A percentile compares a stretch with the other conserved stretches of the same genome.
Evolutionary conservation across 2,888 invertebrate species (phyloP).

Genomic region (Nematopogon swammerdamellus): DNA sequence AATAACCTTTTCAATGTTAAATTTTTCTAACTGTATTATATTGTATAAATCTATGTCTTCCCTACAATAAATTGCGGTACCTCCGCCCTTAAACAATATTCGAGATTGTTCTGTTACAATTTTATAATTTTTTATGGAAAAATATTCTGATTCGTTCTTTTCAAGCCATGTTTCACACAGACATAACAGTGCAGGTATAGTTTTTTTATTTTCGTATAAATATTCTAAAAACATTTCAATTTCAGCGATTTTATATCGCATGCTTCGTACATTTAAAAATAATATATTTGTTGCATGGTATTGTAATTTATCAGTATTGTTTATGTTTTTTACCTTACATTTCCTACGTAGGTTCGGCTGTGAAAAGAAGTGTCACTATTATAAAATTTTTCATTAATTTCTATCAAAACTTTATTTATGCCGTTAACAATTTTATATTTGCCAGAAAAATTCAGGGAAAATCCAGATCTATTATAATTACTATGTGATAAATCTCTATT

Average conservation of each 20-base stretch:
- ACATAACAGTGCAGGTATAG: neutral
- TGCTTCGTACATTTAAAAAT: neutral
- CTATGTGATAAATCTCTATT: neutral
- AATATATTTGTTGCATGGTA: neutral
- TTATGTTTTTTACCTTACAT: too few species aligned
- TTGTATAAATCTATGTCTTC: neutral
- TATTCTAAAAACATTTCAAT: neutral
- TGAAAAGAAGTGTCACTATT: neutral
- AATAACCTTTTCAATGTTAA: neutral
- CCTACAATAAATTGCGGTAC: neutral
- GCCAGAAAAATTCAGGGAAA: neutral
- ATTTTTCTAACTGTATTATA: neutral
- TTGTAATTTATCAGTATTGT: neutral
- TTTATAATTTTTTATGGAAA: neutral
- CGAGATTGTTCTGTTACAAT: neutral
- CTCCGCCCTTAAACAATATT: neutral
- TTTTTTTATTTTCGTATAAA: neutral
- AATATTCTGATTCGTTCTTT: neutral
- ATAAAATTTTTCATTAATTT: neutral
- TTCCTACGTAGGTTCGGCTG: neutral
- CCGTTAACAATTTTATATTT: neutral
- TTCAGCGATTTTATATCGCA: neutral
- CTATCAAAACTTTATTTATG: neutral
- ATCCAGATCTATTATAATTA: too few species aligned
- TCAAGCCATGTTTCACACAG: neutral